Conservation (phyloP, 2,797 vertebrate species). For the Trachurus trachurus region DNA sequence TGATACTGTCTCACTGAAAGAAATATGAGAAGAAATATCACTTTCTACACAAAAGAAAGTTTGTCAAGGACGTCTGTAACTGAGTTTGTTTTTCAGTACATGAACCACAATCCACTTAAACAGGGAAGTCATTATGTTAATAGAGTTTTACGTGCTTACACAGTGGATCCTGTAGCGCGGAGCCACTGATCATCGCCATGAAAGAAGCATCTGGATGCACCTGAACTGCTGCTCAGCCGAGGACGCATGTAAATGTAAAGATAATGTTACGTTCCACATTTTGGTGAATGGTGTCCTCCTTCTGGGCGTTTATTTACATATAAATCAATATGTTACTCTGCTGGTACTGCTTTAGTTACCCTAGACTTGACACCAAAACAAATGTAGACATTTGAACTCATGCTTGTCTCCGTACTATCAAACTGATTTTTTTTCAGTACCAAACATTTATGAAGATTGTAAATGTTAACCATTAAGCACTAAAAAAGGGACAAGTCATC, state of each 20-base stretch:
- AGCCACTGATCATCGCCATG: constrained; percentile 35
- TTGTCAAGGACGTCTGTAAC: constrained; percentile 80
- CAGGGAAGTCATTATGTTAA: constrained; percentile 85
- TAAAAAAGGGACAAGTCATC: constrained; percentile 63
- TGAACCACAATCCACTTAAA: constrained; percentile 84
- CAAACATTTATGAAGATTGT: constrained; percentile 61
- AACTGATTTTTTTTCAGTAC: constrained; percentile 56
- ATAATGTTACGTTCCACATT: constrained; percentile 36
- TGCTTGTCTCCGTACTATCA: constrained; percentile 54
- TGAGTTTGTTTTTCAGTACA: constrained; percentile 82
- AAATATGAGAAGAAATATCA: constrained; percentile 56
- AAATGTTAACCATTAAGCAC: constrained; percentile 67
- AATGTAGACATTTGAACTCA: constrained; percentile 55
- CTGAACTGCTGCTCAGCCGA: constrained; percentile 51
- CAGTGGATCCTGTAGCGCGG: constrained; percentile 63
- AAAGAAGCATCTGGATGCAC: constrained; percentile 49
- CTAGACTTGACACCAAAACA: constrained; percentile 65
- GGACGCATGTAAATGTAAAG: constrained; percentile 43
- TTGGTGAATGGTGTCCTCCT: constrained; percentile 45
- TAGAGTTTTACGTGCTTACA: constrained; percentile 76
- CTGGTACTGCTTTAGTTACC: constrained; percentile 56
- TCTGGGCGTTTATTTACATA: constrained; percentile 42
- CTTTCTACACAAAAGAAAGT: constrained; percentile 75
- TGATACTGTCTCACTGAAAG: constrained; percentile 42
- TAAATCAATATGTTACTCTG: constrained; percentile 48